Percentiles rank a stretch among this genome's conserved stretches.
Conservation (phyloP, 2,797 vertebrate species). For the Syngnathus acus region DNA sequence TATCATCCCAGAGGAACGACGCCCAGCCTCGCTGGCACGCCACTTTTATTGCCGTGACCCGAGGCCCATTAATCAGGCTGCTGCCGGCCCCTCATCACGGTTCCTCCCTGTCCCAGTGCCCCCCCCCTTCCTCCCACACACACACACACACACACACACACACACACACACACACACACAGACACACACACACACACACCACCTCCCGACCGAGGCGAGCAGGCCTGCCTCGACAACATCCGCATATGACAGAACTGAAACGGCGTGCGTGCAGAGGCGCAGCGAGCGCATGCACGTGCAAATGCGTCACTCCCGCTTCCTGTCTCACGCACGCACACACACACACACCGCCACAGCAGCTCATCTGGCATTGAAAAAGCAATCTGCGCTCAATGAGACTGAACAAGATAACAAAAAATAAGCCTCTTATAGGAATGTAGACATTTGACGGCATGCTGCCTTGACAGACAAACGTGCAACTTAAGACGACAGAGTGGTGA, state of each 20-base stretch:
- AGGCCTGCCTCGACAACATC: constrained; percentile 46
- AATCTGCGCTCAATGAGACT: constrained; percentile 13
- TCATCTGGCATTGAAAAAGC: constrained; percentile 6
- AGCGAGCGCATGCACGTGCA: constrained; percentile 21
- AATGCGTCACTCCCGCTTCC: constrained; percentile 27
- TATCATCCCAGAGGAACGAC: constrained; percentile 59
- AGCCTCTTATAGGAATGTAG: constrained; percentile 11
- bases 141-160: not conserved
- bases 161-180: not conserved
- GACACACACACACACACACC: not conserved
- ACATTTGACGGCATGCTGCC: constrained; percentile 13
- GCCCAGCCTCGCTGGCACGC: constrained; percentile 59
- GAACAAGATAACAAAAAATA: constrained; percentile 17
- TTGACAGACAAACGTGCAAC: constrained; percentile 5
- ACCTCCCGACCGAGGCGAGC: constrained; percentile 14
- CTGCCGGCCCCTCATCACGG: constrained; percentile 46
- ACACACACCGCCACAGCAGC: not conserved
- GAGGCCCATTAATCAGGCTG: constrained; percentile 68
- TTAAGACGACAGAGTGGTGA: constrained; percentile 2
- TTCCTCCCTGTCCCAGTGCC: constrained; percentile 36
- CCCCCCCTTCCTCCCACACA: constrained; percentile 10
- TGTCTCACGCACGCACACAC: constrained; percentile 19
- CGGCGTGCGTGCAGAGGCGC: constrained; percentile 6
- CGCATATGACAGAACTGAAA: constrained; percentile 38
- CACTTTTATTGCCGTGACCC: constrained; percentile 69